Conservation (phyloP, 2,797 vertebrate species). For the Eulemur mongoz region DNA sequence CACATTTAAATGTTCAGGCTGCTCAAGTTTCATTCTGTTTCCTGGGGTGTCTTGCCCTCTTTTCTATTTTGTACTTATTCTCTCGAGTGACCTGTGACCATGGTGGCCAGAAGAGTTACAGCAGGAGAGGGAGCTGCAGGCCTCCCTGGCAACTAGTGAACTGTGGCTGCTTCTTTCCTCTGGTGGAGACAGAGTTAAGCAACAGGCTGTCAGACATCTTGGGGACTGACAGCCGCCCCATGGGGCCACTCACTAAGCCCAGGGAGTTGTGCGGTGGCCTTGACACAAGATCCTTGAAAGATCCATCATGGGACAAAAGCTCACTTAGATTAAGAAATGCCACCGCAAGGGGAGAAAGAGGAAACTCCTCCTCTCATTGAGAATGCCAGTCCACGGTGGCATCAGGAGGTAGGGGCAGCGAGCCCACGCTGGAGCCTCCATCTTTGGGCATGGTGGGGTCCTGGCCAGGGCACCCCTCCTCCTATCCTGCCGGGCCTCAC, state of each 20-base stretch:
- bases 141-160: not conserved
- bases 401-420: fast-evolving
- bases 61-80: slow-evolving; percentile 73
- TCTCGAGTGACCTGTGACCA: slow-evolving; percentile 52
- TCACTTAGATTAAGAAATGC: not conserved
- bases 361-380: not conserved
- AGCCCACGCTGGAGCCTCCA: not conserved
- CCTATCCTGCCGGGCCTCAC: too few relatives aligned
- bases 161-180: not conserved
- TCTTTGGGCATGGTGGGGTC: not conserved
- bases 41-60: slow-evolving; percentile 48
- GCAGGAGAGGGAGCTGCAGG: not conserved
- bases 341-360: not conserved
- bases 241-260: not conserved
- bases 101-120: slow-evolving; percentile 41
- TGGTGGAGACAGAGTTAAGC: not conserved
- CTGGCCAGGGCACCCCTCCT: not conserved
- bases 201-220: not conserved
- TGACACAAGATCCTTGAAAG: not conserved
- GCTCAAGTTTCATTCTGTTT: slow-evolving; percentile 73
- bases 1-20: slow-evolving; percentile 60
- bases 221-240: fast-evolving
- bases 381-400: fast-evolving
- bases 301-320: not conserved
- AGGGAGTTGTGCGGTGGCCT: not conserved